Percentiles rank a stretch among this genome's conserved stretches.
These are phyloP conservation scores for Ornithoptera priamus DNA, from an alignment of 2,888 invertebrate species.

Conservation along the genomic window DNA sequence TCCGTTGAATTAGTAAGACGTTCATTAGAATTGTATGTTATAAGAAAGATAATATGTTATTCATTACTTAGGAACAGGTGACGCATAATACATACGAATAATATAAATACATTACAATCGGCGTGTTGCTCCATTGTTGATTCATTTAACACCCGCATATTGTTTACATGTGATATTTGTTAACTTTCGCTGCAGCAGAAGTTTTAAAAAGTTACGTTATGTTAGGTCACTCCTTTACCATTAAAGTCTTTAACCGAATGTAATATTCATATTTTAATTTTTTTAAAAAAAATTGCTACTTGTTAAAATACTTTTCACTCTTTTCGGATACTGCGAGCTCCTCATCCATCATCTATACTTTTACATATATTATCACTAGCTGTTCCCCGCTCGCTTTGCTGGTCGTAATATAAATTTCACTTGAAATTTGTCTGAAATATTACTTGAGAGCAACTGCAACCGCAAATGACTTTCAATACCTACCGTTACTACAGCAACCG, in stretches of 20 bases:
- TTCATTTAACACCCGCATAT: conserved; percentile 16
- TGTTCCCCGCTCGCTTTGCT: too few species aligned
- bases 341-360: too few species aligned
- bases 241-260: background rate
- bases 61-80: conserved; percentile 12
- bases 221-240: background rate
- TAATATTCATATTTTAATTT: too few species aligned
- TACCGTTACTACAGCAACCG: too few species aligned
- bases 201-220: background rate
- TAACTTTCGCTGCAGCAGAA: conserved; percentile 35
- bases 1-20: conserved; percentile 20
- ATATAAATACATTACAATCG: background rate
- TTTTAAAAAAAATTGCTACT: too few species aligned
- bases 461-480: too few species aligned
- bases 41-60: conserved; percentile 7
- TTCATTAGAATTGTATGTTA: background rate
- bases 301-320: too few species aligned
- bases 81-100: background rate
- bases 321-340: too few species aligned
- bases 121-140: background rate
- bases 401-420: too few species aligned
- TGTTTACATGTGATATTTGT: conserved; percentile 27
- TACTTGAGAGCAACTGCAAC: too few species aligned
- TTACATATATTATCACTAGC: too few species aligned
- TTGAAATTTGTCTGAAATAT: too few species aligned